Evolutionary conservation across 2,888 invertebrate genomes (phyloP).

Genomic region (Leptura quadrifasciata): DNA sequence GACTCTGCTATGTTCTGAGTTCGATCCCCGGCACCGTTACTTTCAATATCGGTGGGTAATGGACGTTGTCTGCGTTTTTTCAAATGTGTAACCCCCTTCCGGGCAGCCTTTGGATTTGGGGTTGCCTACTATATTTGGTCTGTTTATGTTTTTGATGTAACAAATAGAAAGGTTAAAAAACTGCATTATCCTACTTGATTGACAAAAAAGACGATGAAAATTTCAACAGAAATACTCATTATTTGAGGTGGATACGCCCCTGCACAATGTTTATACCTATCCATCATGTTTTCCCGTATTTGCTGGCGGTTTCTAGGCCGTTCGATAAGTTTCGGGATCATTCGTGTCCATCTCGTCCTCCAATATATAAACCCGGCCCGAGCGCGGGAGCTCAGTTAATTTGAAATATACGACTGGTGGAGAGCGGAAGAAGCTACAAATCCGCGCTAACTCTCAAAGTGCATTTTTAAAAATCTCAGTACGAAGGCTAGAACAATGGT

Average conservation of each 20-base stretch:
- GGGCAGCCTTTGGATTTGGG: too few species aligned
- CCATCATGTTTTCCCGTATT: background rate
- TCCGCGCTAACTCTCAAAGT: background rate
- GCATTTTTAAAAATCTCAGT: background rate
- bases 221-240: too few species aligned
- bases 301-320: background rate
- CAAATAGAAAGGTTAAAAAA: too few species aligned
- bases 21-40: too few species aligned
- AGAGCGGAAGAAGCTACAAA: background rate
- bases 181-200: too few species aligned
- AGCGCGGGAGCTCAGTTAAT: slow-evolving; percentile 17
- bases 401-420: background rate
- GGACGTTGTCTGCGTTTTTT: too few species aligned
- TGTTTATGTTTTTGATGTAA: too few species aligned
- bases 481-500: slow-evolving; percentile 39
- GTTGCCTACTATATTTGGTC: too few species aligned
- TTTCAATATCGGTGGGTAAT: too few species aligned
- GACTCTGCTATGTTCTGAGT: too few species aligned
- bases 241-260: background rate
- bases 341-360: background rate
- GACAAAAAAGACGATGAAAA: too few species aligned
- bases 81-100: too few species aligned
- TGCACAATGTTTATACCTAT: background rate
- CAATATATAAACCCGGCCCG: slow-evolving; percentile 1
- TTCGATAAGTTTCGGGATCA: slow-evolving; percentile 12